A percentile compares a stretch with the other conserved stretches of the same genome.
Conservation (phyloP, 2,888 invertebrate genomes). For the Cosmopolites sordidus region DNA sequence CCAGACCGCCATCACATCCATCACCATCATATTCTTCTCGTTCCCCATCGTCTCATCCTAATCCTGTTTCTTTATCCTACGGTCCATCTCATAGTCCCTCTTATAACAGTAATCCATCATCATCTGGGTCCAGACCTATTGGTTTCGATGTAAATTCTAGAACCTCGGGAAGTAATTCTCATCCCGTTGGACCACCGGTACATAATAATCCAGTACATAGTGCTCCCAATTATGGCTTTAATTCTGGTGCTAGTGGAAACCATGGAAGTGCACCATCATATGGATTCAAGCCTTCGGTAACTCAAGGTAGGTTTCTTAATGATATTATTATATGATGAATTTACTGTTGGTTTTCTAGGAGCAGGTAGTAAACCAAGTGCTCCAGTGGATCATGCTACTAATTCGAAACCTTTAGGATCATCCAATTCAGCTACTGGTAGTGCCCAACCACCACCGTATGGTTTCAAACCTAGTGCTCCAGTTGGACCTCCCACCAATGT, state of each 20-base stretch:
- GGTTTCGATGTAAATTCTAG: slow-evolving; percentile 6
- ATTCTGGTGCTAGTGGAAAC: background rate
- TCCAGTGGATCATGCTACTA: slow-evolving; percentile 9
- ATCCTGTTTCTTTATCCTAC: slow-evolving; percentile 14
- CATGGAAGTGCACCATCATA: slow-evolving; percentile 2
- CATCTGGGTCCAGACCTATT: slow-evolving; percentile 14
- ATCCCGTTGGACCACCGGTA: slow-evolving; percentile 10
- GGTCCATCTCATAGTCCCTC: slow-evolving; percentile 8
- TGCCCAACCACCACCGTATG: slow-evolving; percentile 11
- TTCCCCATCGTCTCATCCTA: slow-evolving; percentile 15
- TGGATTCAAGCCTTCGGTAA: slow-evolving; percentile 14
- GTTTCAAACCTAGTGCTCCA: slow-evolving; percentile 22
- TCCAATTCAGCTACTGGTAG: slow-evolving; percentile 2
- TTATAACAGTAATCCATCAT: too few species aligned
- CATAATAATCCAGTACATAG: background rate
- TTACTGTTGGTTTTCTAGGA: background rate
- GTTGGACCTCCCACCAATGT: slow-evolving; percentile 25
- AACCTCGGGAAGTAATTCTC: background rate
- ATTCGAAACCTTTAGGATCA: slow-evolving; percentile 6
- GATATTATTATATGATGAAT: background rate
- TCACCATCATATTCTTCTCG: slow-evolving; percentile 8
- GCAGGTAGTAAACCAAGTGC: slow-evolving; percentile 5
- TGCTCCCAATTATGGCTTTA: slow-evolving; percentile 20
- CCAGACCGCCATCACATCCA: slow-evolving; percentile 16
- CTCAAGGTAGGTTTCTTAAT: slow-evolving; percentile 3